These are phyloP conservation scores for Tursiops truncatus DNA, from an alignment of 2,113 vertebrate genomes.

Conservation along the genomic window DNA sequence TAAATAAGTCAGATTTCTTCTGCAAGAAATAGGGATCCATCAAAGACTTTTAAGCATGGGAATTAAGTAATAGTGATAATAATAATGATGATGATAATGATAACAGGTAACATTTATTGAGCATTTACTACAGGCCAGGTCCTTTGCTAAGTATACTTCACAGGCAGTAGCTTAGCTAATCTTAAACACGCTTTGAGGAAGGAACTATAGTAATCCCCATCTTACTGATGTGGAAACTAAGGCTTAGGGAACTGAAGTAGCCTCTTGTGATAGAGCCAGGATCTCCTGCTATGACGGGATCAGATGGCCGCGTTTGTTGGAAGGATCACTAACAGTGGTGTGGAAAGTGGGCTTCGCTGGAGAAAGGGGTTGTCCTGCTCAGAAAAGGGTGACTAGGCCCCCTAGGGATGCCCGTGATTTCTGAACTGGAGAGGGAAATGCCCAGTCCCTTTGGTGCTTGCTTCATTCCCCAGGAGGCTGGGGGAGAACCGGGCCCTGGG, in stretches of 20 bases:
- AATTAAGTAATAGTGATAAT: too few species aligned
- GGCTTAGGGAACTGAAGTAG: neutral
- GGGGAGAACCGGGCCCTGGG: neutral
- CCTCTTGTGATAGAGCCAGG: neutral
- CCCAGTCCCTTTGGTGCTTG: neutral
- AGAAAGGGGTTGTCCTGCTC: neutral
- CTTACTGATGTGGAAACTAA: neutral
- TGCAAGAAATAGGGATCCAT: neutral
- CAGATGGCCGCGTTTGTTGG: neutral
- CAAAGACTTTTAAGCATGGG: neutral
- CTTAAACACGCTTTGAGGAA: neutral
- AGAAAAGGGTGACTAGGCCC: neutral
- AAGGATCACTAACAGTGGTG: neutral
- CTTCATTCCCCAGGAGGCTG: neutral
- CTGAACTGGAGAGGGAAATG: neutral
- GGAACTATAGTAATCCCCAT: neutral
- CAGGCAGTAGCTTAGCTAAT: neutral
- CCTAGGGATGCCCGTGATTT: neutral
- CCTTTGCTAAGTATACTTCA: neutral
- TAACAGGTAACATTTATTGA: neutral
- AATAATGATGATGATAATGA: too few species aligned
- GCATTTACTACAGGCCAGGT: neutral
- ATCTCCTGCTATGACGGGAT: neutral
- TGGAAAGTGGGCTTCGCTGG: neutral
- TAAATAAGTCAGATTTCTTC: neutral